These are phyloP conservation scores for Carapus acus DNA, from an alignment of 2,797 vertebrate species.

Conservation along the genomic window DNA sequence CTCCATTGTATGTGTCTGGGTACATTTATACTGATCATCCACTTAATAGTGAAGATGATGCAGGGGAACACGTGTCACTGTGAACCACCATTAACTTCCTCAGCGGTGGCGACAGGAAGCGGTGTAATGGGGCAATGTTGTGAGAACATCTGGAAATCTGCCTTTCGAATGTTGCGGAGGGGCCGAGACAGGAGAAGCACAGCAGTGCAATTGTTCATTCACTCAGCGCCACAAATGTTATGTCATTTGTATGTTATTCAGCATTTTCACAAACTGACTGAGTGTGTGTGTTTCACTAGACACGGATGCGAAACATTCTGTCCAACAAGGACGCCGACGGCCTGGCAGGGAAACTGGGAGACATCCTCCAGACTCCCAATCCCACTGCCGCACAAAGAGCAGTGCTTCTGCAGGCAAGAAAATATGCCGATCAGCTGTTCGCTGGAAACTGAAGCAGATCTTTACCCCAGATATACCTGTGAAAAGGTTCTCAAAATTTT, in stretches of 20 bases:
- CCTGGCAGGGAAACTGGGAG: constrained; percentile 42
- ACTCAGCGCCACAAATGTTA: too few relatives aligned
- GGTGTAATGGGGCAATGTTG: constrained; percentile 34
- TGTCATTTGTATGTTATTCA: too few relatives aligned
- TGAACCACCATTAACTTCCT: constrained; percentile 37
- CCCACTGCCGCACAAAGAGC: constrained; percentile 24
- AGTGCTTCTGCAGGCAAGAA: constrained; percentile 55
- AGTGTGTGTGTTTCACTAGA: constrained; percentile 42
- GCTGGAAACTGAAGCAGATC: too few relatives aligned
- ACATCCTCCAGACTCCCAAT: constrained; percentile 43
- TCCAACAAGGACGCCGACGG: constrained; percentile 32
- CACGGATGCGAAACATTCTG: constrained; percentile 47
- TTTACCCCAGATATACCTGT: too few relatives aligned
- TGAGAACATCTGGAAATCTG: constrained; percentile 11
- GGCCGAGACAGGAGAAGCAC: too few relatives aligned
- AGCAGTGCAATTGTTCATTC: too few relatives aligned
- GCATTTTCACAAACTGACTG: neutral
- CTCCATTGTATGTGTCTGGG: too few relatives aligned
- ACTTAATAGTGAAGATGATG: too few relatives aligned
- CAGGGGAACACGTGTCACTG: too few relatives aligned
- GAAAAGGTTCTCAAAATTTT: too few relatives aligned
- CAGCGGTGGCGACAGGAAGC: neutral
- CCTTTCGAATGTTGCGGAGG: constrained; percentile 11
- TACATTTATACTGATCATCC: too few relatives aligned
- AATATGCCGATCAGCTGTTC: constrained; percentile 48